Conservation (phyloP, 2,888 invertebrate genomes). For the Euproctis similis region DNA sequence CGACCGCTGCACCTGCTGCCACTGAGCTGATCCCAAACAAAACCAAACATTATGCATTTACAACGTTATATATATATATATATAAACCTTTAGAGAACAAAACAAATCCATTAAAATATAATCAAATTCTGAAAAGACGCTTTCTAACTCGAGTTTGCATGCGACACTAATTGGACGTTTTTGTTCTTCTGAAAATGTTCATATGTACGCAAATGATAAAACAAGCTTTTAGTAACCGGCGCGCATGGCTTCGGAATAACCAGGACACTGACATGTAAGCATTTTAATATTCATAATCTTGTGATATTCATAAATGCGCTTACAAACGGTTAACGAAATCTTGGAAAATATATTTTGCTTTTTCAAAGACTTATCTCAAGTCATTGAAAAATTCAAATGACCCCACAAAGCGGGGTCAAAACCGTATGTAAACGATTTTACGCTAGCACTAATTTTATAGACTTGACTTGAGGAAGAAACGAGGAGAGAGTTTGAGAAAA, state of each 20-base stretch:
- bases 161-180: constrained; percentile 26
- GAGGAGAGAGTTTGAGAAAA: constrained; percentile 1
- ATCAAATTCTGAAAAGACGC: constrained; percentile 18
- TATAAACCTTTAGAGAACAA: constrained; percentile 29
- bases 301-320: constrained; percentile 20
- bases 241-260: constrained; percentile 73
- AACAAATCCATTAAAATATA: constrained; percentile 24
- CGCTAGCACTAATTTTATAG: constrained; percentile 40
- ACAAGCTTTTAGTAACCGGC: constrained; percentile 39
- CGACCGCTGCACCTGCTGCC: constrained; percentile 66
- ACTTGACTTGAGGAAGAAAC: constrained; percentile 52
- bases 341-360: too few relatives aligned
- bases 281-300: constrained; percentile 31
- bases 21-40: constrained; percentile 30
- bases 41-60: constrained; percentile 48
- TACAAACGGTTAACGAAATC: constrained; percentile 29
- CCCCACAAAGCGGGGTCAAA: too few relatives aligned
- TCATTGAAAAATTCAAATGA: too few relatives aligned
- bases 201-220: constrained; percentile 22
- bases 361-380: too few relatives aligned
- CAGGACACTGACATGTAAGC: constrained; percentile 58
- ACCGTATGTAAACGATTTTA: constrained; percentile 30
- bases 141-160: constrained; percentile 42
- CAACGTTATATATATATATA: constrained; percentile 20
- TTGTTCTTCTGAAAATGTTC: constrained; percentile 17